Conservation (phyloP, 2,888 invertebrate species). For the Hecatera dysodea region DNA sequence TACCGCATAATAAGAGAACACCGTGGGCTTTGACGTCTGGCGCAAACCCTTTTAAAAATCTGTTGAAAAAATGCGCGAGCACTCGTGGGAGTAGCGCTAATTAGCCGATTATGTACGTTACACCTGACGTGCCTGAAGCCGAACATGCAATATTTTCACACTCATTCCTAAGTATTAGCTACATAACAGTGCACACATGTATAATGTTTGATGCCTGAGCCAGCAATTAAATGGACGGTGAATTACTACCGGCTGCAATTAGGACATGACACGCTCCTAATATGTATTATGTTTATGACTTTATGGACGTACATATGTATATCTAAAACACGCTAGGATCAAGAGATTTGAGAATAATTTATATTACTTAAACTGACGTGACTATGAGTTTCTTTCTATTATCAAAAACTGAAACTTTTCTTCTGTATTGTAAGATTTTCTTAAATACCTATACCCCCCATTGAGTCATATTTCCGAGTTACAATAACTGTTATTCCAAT, state of each 20-base stretch:
- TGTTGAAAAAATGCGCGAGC: slow-evolving; percentile 75
- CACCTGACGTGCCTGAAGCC: slow-evolving; percentile 39
- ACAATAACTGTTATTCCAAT: neutral
- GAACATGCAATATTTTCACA: slow-evolving; percentile 46
- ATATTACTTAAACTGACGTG: too few relatives aligned
- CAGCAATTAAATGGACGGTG: slow-evolving; percentile 67
- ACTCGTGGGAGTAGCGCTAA: slow-evolving; percentile 76
- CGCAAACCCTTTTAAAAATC: slow-evolving; percentile 82
- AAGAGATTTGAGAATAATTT: too few relatives aligned
- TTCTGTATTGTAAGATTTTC: neutral
- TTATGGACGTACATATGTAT: slow-evolving; percentile 12
- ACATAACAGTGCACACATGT: slow-evolving; percentile 24
- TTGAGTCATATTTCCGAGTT: neutral
- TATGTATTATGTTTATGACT: slow-evolving; percentile 48
- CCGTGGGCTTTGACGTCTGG: slow-evolving; percentile 77
- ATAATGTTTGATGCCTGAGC: slow-evolving; percentile 55
- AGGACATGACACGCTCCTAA: slow-evolving; percentile 62
- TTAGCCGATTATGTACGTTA: slow-evolving; percentile 72
- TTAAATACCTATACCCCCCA: too few relatives aligned
- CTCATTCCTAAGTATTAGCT: slow-evolving; percentile 24
- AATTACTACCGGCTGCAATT: slow-evolving; percentile 65
- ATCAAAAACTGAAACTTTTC: neutral
- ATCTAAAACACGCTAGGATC: slow-evolving; percentile 30
- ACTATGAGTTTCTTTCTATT: neutral
- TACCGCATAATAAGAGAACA: slow-evolving; percentile 84